phyloP scores from a whole-genome alignment of 2,888 invertebrate genomes.

The Machimus rusticus region DNA sequence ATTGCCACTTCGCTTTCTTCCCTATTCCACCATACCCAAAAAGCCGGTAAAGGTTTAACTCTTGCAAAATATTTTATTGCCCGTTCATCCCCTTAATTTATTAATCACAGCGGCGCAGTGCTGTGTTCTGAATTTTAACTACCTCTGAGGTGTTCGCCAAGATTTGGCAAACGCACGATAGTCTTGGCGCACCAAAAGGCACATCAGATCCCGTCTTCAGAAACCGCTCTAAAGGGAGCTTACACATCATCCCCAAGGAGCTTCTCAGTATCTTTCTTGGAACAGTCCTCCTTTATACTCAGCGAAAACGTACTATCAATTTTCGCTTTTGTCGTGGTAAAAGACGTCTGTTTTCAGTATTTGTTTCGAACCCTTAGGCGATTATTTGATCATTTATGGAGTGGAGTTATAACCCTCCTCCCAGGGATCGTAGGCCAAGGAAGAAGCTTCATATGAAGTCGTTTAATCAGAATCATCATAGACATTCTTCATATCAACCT shows the following conservation, averaged over 20 bases:
- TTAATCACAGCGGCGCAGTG: background rate
- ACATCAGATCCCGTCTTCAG: background rate
- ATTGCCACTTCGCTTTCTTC: background rate
- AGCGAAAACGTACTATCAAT: background rate
- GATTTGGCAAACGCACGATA: background rate
- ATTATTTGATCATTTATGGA: background rate
- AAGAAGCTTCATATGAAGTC: background rate
- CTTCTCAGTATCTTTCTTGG: background rate
- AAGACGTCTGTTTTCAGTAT: background rate
- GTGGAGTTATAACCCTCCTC: background rate
- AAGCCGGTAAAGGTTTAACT: background rate
- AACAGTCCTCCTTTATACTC: background rate
- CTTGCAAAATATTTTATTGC: background rate
- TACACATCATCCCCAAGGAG: background rate
- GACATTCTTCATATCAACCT: background rate
- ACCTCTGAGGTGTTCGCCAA: background rate
- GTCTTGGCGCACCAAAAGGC: background rate
- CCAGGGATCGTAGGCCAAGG: background rate
- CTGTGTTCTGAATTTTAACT: background rate
- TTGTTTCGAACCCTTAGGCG: background rate
- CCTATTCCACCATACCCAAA: background rate
- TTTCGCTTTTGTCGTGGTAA: background rate
- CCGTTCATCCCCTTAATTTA: background rate
- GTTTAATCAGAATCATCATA: background rate
- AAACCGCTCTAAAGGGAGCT: background rate